Conservation (phyloP, 2,113 vertebrate species). For the Proteles cristata region DNA sequence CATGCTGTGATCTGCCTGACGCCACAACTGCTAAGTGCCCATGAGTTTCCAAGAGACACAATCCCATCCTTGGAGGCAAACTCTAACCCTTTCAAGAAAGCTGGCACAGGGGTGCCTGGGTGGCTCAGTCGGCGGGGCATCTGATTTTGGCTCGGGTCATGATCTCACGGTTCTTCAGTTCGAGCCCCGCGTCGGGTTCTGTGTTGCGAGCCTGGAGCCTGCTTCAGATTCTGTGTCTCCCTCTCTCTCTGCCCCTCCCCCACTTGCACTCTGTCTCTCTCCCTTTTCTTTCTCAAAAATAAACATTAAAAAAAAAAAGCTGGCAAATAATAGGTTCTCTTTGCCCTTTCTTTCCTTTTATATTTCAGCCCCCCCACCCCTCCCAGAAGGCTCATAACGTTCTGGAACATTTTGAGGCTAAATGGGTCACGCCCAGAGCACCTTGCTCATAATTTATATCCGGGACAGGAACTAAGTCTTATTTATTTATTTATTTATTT, state of each 20-base stretch:
- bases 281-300: too few species aligned
- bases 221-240: too few species aligned
- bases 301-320: too few species aligned
- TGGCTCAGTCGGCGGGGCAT: too few species aligned
- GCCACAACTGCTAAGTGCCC: neutral
- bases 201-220: too few species aligned
- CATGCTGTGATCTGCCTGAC: neutral
- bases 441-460: neutral
- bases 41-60: neutral
- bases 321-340: neutral
- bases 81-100: neutral
- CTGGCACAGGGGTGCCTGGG: too few species aligned
- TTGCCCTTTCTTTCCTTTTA: neutral
- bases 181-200: too few species aligned
- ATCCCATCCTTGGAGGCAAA: neutral
- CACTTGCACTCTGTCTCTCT: too few species aligned
- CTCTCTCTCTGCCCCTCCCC: too few species aligned
- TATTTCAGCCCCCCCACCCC: neutral
- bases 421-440: neutral
- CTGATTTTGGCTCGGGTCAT: too few species aligned
- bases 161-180: too few species aligned
- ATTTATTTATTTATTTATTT: too few species aligned
- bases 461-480: neutral
- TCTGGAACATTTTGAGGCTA: slow-evolving; percentile 34
- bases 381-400: neutral